Evolutionary conservation across 2,797 vertebrate genomes (phyloP).

Genomic region (Gallinago stenura): DNA sequence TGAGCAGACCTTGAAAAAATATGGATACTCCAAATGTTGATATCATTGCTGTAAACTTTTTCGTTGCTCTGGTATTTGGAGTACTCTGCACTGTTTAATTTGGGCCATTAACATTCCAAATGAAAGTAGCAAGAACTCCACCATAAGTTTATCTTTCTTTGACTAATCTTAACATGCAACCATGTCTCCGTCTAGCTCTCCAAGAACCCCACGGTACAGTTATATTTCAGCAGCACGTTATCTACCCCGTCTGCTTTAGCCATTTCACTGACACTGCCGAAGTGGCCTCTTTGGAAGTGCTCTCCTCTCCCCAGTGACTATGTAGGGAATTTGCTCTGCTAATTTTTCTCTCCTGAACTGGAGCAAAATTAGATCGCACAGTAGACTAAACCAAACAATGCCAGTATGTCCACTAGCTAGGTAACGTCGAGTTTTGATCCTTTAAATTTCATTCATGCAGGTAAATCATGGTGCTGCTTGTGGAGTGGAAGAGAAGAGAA

Average conservation of each 20-base stretch:
- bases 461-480: not conserved
- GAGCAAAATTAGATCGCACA: conserved; percentile 23
- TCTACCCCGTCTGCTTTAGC: not conserved
- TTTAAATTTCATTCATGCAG: conserved; percentile 15
- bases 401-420: not conserved
- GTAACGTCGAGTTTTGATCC: not conserved
- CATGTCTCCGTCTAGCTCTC: conserved; percentile 29
- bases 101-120: conserved; percentile 67
- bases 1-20: conserved; percentile 51
- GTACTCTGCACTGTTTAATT: conserved; percentile 64
- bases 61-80: conserved; percentile 64
- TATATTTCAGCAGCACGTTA: conserved; percentile 38
- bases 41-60: conserved; percentile 56
- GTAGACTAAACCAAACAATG: not conserved
- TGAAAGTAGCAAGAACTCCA: conserved; percentile 49
- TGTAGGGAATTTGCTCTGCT: not conserved
- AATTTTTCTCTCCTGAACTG: conserved; percentile 16
- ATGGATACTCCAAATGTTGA: conserved; percentile 56
- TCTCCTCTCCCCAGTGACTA: conserved; percentile 15
- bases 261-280: conserved; percentile 6
- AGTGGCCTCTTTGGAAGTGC: not conserved
- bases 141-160: conserved; percentile 58
- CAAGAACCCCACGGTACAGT: not conserved
- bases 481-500: conserved; percentile 10
- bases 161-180: conserved; percentile 51